Evolutionary conservation across 2,113 vertebrate genomes (phyloP).

Genomic region (Dinomys branickii): DNA sequence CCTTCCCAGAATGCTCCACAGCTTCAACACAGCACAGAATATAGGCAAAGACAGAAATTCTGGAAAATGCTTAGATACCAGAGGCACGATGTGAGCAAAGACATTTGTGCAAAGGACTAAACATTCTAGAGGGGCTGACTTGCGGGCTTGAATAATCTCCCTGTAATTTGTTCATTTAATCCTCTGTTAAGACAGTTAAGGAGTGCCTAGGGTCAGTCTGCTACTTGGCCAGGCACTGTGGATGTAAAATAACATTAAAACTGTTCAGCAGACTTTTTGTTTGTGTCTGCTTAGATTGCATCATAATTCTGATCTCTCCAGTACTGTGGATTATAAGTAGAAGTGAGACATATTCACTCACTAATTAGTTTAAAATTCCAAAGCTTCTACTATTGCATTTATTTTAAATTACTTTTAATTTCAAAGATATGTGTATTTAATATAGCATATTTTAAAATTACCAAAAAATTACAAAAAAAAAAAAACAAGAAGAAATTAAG

Average conservation of each 20-base stretch:
- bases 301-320: background rate
- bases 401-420: background rate
- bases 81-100: background rate
- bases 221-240: background rate
- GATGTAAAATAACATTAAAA: background rate
- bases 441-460: background rate
- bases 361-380: background rate
- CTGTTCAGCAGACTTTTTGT: background rate
- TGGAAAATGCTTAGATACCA: background rate
- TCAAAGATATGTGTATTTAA: background rate
- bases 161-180: background rate
- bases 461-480: too few relatives aligned
- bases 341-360: background rate
- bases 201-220: background rate
- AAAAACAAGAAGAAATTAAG: background rate
- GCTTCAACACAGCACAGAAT: background rate
- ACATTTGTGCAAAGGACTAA: background rate
- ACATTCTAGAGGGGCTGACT: background rate
- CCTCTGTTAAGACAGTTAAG: background rate
- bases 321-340: background rate
- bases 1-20: background rate
- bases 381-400: background rate
- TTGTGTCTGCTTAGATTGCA: background rate
- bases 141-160: background rate
- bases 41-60: background rate